phyloP scores from a whole-genome alignment of 92 coral and sea anemone genomes.

The Parazoanthus darwini region DNA sequence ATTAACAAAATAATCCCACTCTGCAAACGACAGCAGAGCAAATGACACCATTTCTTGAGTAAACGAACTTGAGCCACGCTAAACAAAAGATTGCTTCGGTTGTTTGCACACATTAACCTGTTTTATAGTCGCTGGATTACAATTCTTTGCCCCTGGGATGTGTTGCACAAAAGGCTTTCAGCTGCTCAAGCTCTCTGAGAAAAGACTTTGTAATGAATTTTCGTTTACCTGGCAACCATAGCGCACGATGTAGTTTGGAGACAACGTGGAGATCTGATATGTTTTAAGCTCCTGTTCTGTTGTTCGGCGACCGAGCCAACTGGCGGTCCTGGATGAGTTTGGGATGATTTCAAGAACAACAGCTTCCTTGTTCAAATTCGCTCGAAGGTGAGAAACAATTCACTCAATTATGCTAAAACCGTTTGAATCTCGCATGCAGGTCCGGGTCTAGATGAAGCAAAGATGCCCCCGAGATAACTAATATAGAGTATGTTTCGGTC shows the following conservation, averaged over 20 bases:
- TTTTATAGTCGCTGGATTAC: not conserved
- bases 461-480: no score
- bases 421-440: not conserved
- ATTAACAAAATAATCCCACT: no score
- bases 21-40: no score
- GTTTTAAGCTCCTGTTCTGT: not conserved
- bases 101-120: not conserved
- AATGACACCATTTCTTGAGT: not conserved
- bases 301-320: not conserved
- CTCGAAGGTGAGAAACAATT: not conserved
- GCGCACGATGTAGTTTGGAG: not conserved
- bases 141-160: slow-evolving; percentile 22
- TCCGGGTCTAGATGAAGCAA: not conserved
- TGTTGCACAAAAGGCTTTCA: not conserved
- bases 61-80: not conserved
- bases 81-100: not conserved
- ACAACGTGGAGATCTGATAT: not conserved
- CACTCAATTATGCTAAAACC: not conserved
- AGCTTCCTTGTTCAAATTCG: not conserved
- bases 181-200: not conserved
- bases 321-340: not conserved
- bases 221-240: not conserved
- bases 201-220: not conserved
- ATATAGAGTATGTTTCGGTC: not conserved
- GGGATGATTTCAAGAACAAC: not conserved